Evolutionary conservation across 2,888 invertebrate genomes (phyloP), one percentile per base, ranked within the genome.

Genomic region (Siphonodentalium dalli): DNA sequence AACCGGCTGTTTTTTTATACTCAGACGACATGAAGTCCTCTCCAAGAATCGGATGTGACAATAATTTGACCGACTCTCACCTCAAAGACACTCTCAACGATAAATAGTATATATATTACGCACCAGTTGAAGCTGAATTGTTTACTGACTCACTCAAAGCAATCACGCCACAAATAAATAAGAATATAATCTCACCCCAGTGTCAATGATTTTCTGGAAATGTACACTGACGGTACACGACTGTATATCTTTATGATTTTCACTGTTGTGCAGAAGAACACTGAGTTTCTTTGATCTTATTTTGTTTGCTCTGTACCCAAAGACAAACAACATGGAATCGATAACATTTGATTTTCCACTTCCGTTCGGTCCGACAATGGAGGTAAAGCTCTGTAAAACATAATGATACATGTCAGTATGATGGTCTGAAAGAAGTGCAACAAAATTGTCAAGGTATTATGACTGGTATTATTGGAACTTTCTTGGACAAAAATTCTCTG

Each of bases 281-380:
- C 92, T 91, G 1, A 99, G 86, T 79, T 98, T 99, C 83, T 97
- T 97, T 0, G 95, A 93, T 23, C 99, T 87, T 59, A 99, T 95
- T 83, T 95, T 97, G 39, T 89, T 88, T 0, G 98, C 95, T 71
- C 97, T 86, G 79, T 93, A 98, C 0, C 99, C 99, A 84, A 99
- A 99, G 0, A 99, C 99, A 85, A 99, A 99, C 61, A 99, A 84
- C 91, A 99, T 92, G 0, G 99, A 93, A 83, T 99, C 99, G 69
- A 99, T 99, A 0, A 98, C 95, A 81, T 99, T 99, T 70, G 96
- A 96, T 80, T 99, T 99, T 0, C 99, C 99, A 81, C 95, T 97
- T 23, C 99, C 99, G 83, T 99, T 99, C 0, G 99, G 98, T 0
- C 99, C 99, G 65, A 99, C 90, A 49, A 99, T 95, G 1, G 96